Evolutionary conservation across 2,113 vertebrate species (phyloP).

Genomic region (Oncorhynchus mykiss): DNA sequence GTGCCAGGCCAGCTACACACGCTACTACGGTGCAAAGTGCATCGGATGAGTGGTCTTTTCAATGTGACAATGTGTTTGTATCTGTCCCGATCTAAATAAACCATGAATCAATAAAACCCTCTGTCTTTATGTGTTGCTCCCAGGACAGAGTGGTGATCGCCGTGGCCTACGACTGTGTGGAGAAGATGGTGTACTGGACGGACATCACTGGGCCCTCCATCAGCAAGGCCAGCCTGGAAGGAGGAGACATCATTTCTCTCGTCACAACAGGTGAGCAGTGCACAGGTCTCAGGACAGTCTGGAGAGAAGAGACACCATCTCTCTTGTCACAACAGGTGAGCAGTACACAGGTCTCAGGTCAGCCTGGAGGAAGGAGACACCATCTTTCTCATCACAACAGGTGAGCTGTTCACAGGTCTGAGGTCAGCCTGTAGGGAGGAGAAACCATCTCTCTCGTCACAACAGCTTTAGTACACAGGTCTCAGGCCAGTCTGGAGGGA

Average conservation of each 20-base stretch:
- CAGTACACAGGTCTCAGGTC: too few species aligned
- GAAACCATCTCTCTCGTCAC: neutral
- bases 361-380: neutral
- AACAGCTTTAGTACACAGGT: neutral
- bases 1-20: slow-evolving; percentile 7
- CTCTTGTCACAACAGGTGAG: neutral
- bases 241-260: slow-evolving; percentile 78
- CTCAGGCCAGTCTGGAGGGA: neutral
- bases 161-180: slow-evolving; percentile 87
- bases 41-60: neutral
- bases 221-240: slow-evolving; percentile 79
- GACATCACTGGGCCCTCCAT: slow-evolving; percentile 89
- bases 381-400: neutral
- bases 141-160: slow-evolving; percentile 92
- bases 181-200: slow-evolving; percentile 90
- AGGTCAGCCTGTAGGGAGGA: too few species aligned
- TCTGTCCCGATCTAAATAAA: neutral
- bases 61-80: neutral
- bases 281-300: neutral
- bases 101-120: too few species aligned
- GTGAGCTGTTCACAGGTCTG: too few species aligned
- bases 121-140: slow-evolving; percentile 7
- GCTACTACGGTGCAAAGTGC: neutral
- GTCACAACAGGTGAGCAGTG: slow-evolving; percentile 79
- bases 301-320: neutral